Evolutionary conservation across 2,113 vertebrate genomes (phyloP).

Genomic region (Gorsachius goisagi): DNA sequence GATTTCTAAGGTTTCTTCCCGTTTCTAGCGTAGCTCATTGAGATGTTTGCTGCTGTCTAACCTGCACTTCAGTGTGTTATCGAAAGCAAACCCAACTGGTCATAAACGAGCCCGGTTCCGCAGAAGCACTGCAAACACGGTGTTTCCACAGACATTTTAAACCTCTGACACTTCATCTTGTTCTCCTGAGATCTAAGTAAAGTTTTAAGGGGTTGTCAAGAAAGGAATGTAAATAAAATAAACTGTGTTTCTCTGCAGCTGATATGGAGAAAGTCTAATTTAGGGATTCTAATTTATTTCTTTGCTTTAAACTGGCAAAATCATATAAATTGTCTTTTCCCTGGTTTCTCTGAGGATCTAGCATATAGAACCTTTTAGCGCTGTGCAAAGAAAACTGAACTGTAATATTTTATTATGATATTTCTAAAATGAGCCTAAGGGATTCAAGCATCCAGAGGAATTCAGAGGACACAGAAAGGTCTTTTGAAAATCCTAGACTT

Average conservation of each 20-base stretch:
- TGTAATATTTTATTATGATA: neutral
- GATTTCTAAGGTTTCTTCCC: neutral
- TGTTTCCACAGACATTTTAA: neutral
- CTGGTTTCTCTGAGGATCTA: neutral
- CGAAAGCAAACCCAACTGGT: rapidly evolving
- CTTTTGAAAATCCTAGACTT: neutral
- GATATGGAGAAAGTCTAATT: neutral
- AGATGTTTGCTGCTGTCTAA: neutral
- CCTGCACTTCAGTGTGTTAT: neutral
- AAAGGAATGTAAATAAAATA: neutral
- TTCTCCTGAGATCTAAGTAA: neutral
- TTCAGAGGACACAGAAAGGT: neutral
- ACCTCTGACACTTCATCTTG: neutral
- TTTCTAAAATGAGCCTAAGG: neutral
- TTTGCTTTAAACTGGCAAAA: neutral
- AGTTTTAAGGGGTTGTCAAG: neutral
- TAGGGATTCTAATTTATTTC: neutral
- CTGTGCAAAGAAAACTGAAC: neutral
- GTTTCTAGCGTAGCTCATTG: neutral
- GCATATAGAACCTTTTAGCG: neutral
- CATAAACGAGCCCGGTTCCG: neutral
- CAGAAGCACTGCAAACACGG: neutral
- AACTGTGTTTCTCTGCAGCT: neutral
- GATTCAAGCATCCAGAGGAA: neutral
- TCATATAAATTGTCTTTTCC: neutral